Percentiles rank a stretch among this genome's conserved stretches.
Conservation (phyloP, 2,888 invertebrate genomes). For the Cryptophagus acutangulus region DNA sequence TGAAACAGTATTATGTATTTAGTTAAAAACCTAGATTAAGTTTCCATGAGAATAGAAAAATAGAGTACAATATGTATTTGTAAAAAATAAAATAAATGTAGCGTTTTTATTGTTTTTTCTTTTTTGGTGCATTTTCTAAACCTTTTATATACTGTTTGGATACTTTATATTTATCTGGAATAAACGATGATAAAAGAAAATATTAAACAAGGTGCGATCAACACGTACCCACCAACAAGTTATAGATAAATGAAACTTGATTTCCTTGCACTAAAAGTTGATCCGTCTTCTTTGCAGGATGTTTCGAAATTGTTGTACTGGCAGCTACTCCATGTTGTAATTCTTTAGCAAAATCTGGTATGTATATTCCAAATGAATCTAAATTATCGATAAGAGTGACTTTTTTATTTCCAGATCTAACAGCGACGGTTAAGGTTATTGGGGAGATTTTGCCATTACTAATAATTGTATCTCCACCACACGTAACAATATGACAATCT, state of each 20-base stretch:
- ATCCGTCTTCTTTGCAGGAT: constrained; percentile 66
- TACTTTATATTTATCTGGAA: constrained; percentile 70
- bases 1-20: too few relatives aligned
- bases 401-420: constrained; percentile 84
- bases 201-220: not conserved
- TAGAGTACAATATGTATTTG: not conserved
- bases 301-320: constrained; percentile 72
- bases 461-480: constrained; percentile 50
- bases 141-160: constrained; percentile 72
- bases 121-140: constrained; percentile 69
- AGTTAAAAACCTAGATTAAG: too few relatives aligned
- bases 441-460: constrained; percentile 70
- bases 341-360: constrained; percentile 71
- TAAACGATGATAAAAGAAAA: constrained; percentile 8
- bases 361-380: constrained; percentile 78
- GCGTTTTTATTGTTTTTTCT: constrained; percentile 48
- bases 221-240: constrained; percentile 42
- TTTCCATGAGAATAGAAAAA: not conserved
- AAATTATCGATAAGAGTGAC: constrained; percentile 88
- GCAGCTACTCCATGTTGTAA: constrained; percentile 85
- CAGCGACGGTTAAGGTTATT: constrained; percentile 70
- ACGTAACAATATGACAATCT: constrained; percentile 60
- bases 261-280: constrained; percentile 89
- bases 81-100: not conserved
- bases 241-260: constrained; percentile 59